phyloP scores from a whole-genome alignment of 2,113 vertebrate genomes.

The Cercocebus atys region DNA sequence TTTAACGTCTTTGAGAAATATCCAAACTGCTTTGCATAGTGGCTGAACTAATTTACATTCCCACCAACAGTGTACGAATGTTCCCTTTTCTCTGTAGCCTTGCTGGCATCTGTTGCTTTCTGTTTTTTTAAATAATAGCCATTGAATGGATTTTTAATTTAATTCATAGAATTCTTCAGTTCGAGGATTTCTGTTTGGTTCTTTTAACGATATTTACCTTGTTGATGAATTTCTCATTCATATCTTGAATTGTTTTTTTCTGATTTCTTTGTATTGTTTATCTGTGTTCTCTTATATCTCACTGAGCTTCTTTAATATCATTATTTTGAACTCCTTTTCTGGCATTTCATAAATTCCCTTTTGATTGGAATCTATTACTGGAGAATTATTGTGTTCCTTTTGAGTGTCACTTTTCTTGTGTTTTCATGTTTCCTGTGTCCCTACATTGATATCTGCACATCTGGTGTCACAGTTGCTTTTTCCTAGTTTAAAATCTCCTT shows the following conservation, averaged over 20 bases:
- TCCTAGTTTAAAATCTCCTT: background rate
- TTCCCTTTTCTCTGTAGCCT: no score
- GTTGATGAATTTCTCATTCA: background rate
- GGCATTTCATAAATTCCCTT: background rate
- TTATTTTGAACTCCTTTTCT: background rate
- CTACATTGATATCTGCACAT: background rate
- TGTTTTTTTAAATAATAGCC: background rate
- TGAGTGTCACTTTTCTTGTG: background rate
- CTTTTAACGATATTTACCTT: background rate
- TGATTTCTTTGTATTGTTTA: background rate
- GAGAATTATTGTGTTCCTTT: background rate
- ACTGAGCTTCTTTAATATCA: background rate
- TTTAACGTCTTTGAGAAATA: no score
- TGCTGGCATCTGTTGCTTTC: no score
- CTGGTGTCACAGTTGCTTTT: background rate
- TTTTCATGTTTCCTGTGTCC: background rate
- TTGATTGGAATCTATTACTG: background rate
- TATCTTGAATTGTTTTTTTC: background rate
- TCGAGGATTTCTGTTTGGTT: background rate
- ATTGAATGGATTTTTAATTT: background rate
- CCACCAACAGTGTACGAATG: no score
- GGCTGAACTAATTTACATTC: no score
- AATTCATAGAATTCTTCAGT: background rate
- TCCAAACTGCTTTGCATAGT: no score
- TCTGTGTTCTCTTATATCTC: background rate